Evolutionary conservation across 2,888 invertebrate genomes (phyloP).

Genomic region (Apamea anceps): DNA sequence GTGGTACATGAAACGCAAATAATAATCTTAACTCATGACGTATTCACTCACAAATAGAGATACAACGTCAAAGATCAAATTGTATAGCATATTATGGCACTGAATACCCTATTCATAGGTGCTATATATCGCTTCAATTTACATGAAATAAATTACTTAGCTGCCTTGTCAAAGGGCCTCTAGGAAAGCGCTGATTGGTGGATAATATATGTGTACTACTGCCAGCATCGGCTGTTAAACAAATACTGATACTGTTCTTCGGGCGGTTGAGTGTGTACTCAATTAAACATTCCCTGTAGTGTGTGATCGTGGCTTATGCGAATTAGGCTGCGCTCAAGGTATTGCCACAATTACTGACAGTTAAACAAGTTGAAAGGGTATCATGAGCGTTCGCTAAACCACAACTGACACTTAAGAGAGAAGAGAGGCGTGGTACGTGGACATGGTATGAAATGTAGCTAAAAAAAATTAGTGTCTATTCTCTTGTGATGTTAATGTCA

Average conservation of each 20-base stretch:
- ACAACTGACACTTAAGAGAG: neutral
- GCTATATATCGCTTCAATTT: conserved; percentile 68
- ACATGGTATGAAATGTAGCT: neutral
- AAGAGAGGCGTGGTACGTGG: too few species aligned
- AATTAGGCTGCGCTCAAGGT: neutral
- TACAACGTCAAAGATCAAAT: conserved; percentile 67
- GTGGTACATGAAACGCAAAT: conserved; percentile 37
- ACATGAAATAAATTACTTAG: conserved; percentile 74
- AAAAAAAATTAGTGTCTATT: neutral
- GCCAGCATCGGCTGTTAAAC: conserved; percentile 38
- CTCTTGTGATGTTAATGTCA: neutral
- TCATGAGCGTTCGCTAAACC: neutral
- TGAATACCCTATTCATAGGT: conserved; percentile 71
- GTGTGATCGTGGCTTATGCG: neutral
- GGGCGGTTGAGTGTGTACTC: conserved; percentile 15
- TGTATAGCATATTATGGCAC: conserved; percentile 68
- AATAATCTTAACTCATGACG: conserved; percentile 63
- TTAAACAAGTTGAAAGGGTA: conserved; percentile 2
- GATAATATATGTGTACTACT: conserved; percentile 35
- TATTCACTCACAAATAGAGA: conserved; percentile 63
- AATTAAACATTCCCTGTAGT: conserved; percentile 24
- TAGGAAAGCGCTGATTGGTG: conserved; percentile 57
- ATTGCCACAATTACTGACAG: neutral
- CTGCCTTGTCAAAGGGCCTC: conserved; percentile 68
- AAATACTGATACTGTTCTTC: conserved; percentile 35